These are phyloP conservation scores for Boloria euphrosyne DNA, from an alignment of 2,888 invertebrate species.

Conservation along the genomic window DNA sequence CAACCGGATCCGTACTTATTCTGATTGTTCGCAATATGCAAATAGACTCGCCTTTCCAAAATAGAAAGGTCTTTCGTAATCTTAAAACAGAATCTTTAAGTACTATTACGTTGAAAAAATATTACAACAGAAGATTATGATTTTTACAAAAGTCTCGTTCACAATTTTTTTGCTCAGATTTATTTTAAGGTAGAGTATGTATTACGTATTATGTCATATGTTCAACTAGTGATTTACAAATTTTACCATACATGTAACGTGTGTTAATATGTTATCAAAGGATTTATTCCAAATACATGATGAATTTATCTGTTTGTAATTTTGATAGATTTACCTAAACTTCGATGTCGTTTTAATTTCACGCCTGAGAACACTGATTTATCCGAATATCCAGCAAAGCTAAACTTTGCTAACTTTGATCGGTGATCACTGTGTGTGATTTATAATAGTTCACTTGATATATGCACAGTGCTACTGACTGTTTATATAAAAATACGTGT, in stretches of 20 bases:
- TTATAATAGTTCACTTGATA: constrained; percentile 57
- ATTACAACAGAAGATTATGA: neutral
- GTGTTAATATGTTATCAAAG: constrained; percentile 6
- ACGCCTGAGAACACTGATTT: constrained; percentile 60
- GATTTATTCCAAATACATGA: constrained; percentile 11
- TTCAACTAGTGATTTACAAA: neutral
- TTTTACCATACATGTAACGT: neutral
- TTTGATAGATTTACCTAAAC: constrained; percentile 55
- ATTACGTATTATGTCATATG: neutral
- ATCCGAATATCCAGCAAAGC: constrained; percentile 63
- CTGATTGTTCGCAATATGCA: constrained; percentile 50
- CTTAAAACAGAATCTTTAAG: constrained; percentile 29
- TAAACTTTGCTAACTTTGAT: constrained; percentile 66
- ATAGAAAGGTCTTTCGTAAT: constrained; percentile 33
- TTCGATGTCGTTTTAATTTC: constrained; percentile 63
- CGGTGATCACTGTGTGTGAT: constrained; percentile 64
- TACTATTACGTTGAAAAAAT: constrained; percentile 24
- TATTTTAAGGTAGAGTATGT: neutral
- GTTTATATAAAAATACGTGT: constrained; percentile 15
- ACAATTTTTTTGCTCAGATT: no score
- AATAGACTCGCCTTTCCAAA: constrained; percentile 37
- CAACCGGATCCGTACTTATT: constrained; percentile 47
- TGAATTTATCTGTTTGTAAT: constrained; percentile 32
- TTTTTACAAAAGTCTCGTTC: neutral
- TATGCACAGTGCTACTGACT: constrained; percentile 46